A percentile compares a stretch with the other conserved stretches of the same genome.
Evolutionary conservation across 2,113 vertebrate genomes (phyloP).

Genomic region (Cololabis saira): DNA sequence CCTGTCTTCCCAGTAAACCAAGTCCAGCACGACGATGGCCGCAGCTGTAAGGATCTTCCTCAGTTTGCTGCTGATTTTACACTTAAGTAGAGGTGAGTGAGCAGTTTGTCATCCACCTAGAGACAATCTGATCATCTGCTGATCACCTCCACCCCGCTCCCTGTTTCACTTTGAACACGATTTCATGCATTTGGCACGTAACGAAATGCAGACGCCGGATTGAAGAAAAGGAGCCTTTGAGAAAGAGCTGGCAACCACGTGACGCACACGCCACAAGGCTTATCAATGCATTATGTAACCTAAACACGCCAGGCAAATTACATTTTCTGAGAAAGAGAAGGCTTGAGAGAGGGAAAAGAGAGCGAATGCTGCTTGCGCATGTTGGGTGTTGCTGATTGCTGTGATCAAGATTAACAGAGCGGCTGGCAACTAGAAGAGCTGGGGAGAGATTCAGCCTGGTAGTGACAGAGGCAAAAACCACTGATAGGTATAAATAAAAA

Average conservation of each 20-base stretch:
- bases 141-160: background rate
- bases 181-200: background rate
- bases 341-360: background rate
- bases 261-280: background rate
- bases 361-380: too few species aligned
- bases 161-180: background rate
- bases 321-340: background rate
- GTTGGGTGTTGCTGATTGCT: too few species aligned
- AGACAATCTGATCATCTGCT: background rate
- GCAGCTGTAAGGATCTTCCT: constrained; percentile 5
- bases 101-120: background rate
- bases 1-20: background rate
- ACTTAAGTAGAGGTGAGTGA: constrained; percentile 29
- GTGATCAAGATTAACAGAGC: too few species aligned
- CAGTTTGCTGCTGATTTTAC: constrained; percentile 33
- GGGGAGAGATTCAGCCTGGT: too few species aligned
- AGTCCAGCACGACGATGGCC: background rate
- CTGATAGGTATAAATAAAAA: too few species aligned
- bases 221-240: constrained; percentile 1
- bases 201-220: background rate
- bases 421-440: too few species aligned
- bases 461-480: too few species aligned
- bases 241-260: too few species aligned
- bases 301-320: background rate
- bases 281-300: background rate